Evolutionary conservation across 2,888 invertebrate species (phyloP).

Genomic region (Caradrina clavipalpis): DNA sequence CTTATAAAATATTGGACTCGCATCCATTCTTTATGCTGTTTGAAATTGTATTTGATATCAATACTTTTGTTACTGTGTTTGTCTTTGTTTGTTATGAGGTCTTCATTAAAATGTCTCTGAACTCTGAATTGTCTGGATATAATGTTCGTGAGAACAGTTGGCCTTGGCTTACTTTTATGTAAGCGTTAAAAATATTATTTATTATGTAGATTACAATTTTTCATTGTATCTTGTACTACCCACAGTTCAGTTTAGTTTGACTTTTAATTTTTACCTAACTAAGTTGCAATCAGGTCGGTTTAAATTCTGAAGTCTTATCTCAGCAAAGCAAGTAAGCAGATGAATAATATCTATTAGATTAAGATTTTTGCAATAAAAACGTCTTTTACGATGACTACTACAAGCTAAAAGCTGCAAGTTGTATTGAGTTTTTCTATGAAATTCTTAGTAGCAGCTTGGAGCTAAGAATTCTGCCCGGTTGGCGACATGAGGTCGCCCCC

Average conservation of each 20-base stretch:
- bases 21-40: constrained; percentile 68
- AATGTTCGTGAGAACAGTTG: constrained; percentile 28
- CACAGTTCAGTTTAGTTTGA: constrained; percentile 25
- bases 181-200: constrained; percentile 32
- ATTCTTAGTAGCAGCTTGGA: too few relatives aligned
- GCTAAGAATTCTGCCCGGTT: too few relatives aligned
- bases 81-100: constrained; percentile 30
- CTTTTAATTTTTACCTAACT: constrained; percentile 15
- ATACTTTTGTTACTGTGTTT: constrained; percentile 54
- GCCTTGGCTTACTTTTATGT: constrained; percentile 23
- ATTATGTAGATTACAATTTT: constrained; percentile 24
- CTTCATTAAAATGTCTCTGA: constrained; percentile 41
- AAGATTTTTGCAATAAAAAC: too few relatives aligned
- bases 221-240: constrained; percentile 39
- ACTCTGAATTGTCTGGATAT: constrained; percentile 12
- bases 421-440: too few relatives aligned
- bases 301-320: not conserved
- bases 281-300: not conserved
- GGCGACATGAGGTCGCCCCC: too few relatives aligned
- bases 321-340: too few relatives aligned
- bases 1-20: constrained; percentile 74
- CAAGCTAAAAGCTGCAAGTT: too few relatives aligned
- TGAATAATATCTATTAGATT: too few relatives aligned
- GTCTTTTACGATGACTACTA: too few relatives aligned
- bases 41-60: constrained; percentile 61